Base-by-base conservation (phyloP, 2,888 invertebrate genomes). In the Syrphus vitripennis region DNA sequence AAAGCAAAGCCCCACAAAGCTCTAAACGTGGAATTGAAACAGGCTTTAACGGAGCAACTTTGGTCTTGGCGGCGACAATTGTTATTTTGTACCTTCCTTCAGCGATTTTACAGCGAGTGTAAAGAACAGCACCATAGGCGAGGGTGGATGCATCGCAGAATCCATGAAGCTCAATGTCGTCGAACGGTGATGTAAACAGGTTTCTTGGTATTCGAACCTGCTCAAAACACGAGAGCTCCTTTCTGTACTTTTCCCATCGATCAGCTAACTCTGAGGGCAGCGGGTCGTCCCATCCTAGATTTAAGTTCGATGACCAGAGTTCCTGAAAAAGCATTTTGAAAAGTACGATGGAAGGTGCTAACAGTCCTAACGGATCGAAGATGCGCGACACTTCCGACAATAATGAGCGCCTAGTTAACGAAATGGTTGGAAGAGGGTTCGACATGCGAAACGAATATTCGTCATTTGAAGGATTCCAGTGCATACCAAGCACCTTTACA, bases 261-360 rank as follows among this genome's bases (percentile, higher is more conserved):
- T 57, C 21, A 48, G 67, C 37, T 10, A 81, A 10, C 1, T 63
- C 37, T 21, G n/a, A 31, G 2, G 83, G 83, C n/a, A 80, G 21
- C 29, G 34, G 70, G 7, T 86, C 82, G 31, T 87, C 83, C 87
- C 83, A 87, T 6, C n/a, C n/a, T 0, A 88, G 16, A 3, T 77
- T 84, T 1, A 69, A 55, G 3, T 63, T n/a, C 5, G 34, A 45
- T 9, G 84, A 59, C 86, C 87, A 87, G 6, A 87, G 48, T 16
- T 87, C 72, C 45, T 87, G 83, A 31, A 86, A 88, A 6, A 87
- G 9, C 4, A 87, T 72, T 70, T 86, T 87, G 16, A 88, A 63
- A 9, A 79, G 50, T 0, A 87, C 24, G 6, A 83, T 61, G 0
- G 83, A 82, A 16, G 87, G 88, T 0, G 87, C 74, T 0, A 87